phyloP scores from a whole-genome alignment of 1,140 invertebrate genomes.

The Pseudomyrmex cubaensis region DNA sequence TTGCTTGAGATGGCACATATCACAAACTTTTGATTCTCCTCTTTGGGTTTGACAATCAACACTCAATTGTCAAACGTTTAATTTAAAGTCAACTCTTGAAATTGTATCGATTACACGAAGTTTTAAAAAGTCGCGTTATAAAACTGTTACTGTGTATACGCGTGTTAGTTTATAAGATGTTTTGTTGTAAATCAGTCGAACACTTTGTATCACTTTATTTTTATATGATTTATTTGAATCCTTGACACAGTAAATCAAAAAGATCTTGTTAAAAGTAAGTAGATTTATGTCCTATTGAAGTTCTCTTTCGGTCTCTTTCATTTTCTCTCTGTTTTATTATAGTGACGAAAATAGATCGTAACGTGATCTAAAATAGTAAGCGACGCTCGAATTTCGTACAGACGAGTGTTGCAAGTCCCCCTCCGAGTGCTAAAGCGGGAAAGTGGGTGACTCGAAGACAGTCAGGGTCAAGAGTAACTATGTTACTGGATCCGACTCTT shows the following conservation, averaged over 20 bases:
- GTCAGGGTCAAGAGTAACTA: conserved; percentile 58
- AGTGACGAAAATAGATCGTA: conserved; percentile 37
- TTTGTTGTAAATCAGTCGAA: not conserved
- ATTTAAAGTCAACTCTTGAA: too few relatives aligned
- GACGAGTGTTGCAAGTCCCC: conserved; percentile 43
- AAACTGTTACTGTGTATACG: too few relatives aligned
- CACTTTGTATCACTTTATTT: not conserved
- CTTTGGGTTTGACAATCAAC: not conserved
- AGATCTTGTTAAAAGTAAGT: conserved; percentile 1
- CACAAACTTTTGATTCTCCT: too few relatives aligned
- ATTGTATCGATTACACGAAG: too few relatives aligned
- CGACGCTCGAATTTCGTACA: conserved; percentile 41
- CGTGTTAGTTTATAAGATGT: too few relatives aligned
- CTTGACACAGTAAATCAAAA: not conserved
- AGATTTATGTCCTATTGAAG: conserved; percentile 6
- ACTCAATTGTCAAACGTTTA: not conserved
- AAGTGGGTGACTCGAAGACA: conserved; percentile 47
- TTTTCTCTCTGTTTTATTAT: not conserved
- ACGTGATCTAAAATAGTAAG: conserved; percentile 34
- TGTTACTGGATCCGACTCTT: not conserved
- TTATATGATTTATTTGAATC: not conserved
- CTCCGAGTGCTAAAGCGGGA: conserved; percentile 38
- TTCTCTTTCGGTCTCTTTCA: not conserved
- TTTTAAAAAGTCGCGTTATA: too few relatives aligned
- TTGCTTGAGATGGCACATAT: too few relatives aligned